Evolutionary conservation across 2,888 invertebrate genomes (phyloP).

Genomic region (Furcula furcula): DNA sequence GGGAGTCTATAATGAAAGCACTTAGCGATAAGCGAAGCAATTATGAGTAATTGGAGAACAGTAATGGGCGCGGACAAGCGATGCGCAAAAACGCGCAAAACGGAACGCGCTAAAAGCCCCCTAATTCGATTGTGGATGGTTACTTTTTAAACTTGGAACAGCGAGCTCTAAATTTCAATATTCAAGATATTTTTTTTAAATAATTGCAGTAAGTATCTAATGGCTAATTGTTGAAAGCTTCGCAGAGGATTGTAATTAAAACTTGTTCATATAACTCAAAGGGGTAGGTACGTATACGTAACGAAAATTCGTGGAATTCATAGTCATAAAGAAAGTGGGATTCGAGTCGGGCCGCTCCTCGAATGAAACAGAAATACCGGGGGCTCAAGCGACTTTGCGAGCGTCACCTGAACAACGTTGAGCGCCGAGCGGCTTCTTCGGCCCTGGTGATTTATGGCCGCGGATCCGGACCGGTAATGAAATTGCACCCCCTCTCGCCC

Average conservation of each 20-base stretch:
- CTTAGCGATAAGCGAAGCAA: constrained; percentile 81
- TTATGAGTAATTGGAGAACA: constrained; percentile 78
- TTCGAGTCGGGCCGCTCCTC: constrained; percentile 47
- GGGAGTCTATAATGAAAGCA: constrained; percentile 75
- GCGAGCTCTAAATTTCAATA: constrained; percentile 36
- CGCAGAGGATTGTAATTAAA: constrained; percentile 65
- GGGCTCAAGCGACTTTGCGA: constrained; percentile 71
- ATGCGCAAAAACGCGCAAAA: constrained; percentile 79
- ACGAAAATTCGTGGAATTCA: constrained; percentile 65
- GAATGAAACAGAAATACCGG: constrained; percentile 70
- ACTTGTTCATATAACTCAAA: constrained; percentile 53
- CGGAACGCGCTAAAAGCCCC: constrained; percentile 77
- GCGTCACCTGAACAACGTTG: constrained; percentile 79
- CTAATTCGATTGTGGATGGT: constrained; percentile 77
- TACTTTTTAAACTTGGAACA: constrained; percentile 65
- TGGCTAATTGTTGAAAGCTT: constrained; percentile 54
- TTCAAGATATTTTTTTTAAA: constrained; percentile 21
- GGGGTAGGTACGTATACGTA: constrained; percentile 21
- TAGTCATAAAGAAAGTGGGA: constrained; percentile 75
- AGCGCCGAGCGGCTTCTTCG: constrained; percentile 76
- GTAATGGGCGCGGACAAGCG: constrained; percentile 78
- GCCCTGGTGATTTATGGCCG: constrained; percentile 81
- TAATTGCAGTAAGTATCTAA: constrained; percentile 3
- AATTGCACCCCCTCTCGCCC: constrained; percentile 78
- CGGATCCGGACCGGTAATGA: constrained; percentile 82